Evolutionary conservation across 2,888 invertebrate genomes (phyloP).

Genomic region (Linnaemya tessellans): DNA sequence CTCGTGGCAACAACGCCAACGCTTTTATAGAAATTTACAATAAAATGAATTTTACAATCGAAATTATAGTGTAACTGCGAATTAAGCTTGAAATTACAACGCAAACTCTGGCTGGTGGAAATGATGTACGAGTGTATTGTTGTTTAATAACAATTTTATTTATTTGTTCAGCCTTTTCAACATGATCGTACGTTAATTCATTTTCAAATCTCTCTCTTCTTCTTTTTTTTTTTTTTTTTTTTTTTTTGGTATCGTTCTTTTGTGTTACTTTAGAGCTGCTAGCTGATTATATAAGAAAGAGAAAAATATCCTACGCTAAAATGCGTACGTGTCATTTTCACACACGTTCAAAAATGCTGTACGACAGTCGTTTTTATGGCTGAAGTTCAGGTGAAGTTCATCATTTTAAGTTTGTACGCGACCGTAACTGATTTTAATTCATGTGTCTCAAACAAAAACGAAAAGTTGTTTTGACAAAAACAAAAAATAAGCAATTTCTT

Average conservation of each 20-base stretch:
- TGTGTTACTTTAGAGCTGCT: constrained; percentile 12
- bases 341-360: constrained; percentile 75
- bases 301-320: constrained; percentile 56
- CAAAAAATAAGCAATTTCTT: neutral
- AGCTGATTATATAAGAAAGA: constrained; percentile 32
- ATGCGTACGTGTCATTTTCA: constrained; percentile 80
- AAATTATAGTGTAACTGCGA: neutral
- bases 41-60: neutral
- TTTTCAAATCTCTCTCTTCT: constrained; percentile 8
- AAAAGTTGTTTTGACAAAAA: neutral
- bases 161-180: neutral
- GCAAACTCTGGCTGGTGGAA: constrained; percentile 27
- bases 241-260: neutral
- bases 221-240: neutral
- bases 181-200: neutral
- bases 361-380: constrained; percentile 14
- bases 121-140: neutral
- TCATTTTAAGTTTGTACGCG: constrained; percentile 60
- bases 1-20: neutral
- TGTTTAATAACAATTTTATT: constrained; percentile 36
- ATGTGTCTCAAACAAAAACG: neutral
- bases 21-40: neutral
- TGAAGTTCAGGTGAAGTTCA: constrained; percentile 61
- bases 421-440: constrained; percentile 57
- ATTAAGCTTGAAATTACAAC: constrained; percentile 23